Evolutionary conservation across 2,797 vertebrate genomes (phyloP), one percentile per base, ranked within the genome.

Genomic region (Bradypus variegatus): DNA sequence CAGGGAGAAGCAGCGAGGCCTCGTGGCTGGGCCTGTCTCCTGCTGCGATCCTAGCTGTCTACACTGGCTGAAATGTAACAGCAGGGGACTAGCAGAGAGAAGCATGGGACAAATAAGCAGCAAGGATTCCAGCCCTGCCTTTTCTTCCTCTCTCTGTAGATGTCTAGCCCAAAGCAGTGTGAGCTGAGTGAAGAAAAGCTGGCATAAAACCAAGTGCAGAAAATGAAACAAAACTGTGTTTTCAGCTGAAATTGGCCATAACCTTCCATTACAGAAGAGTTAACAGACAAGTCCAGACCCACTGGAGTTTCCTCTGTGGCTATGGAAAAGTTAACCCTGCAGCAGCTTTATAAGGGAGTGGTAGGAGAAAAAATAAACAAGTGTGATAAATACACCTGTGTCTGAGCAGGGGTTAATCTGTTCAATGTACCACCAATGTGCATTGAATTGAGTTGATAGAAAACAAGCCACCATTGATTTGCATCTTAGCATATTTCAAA

Each of bases 381-480:
- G 5, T 6, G 5, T 6, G 13, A 6, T 7, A 21, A 29, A 31
- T 1, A 15, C 11, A 13, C 1, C 3, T 1, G 7, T 19, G 6
- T 12, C 5, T 55, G 19, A 0, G 11, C 78, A 9, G 1, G 31
- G n/a, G 16, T 4, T 6, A 0, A 2, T 25, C 29, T 19, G 10
- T 14, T 67, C 33, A 67, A 2, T 2, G 41, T 12, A 14, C 33
- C 16, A 2, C 2, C 8, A 10, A 12, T 4, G 8, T 0, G 8
- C 0, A 0, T 0, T 2, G 64, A 5, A 5, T 0, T 19, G 12
- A 3, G 21, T 62, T 13, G 1, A 27, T 38, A 9, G 64, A 41
- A 8, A 60, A 33, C 36, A 16, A 36, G 67, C 27, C 25, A 23
- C 31, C 31, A 1, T 1, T 8, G 8, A 0, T 25, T 3, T 4